Percentiles rank a stretch among this genome's conserved stretches.
Conservation (phyloP, 1,140 invertebrate species). For the Schlechtendalia chinensis region DNA sequence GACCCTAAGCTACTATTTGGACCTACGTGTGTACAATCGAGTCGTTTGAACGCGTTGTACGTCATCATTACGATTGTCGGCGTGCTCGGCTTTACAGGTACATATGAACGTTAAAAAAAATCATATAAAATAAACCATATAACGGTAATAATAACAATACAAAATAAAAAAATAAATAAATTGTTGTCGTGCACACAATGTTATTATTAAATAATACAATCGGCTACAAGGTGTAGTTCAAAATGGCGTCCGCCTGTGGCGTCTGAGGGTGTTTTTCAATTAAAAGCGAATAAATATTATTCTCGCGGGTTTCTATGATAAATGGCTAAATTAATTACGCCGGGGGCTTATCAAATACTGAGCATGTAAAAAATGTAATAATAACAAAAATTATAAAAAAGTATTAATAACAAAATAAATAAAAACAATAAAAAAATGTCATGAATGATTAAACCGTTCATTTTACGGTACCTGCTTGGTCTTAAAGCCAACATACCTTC, state of each 20-base stretch:
- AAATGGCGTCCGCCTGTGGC: constrained; percentile 19
- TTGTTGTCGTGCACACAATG: constrained; percentile 20
- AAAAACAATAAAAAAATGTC: too few species aligned
- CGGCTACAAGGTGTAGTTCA: constrained; percentile 30
- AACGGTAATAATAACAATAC: constrained; percentile 10
- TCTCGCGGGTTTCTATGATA: constrained; percentile 34
- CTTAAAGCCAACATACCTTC: constrained; percentile 48
- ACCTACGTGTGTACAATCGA: not conserved
- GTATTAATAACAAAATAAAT: not conserved
- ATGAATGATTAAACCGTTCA: constrained; percentile 30
- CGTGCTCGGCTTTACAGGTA: constrained; percentile 45
- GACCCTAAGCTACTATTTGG: constrained; percentile 12
- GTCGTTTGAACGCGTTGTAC: constrained; percentile 33
- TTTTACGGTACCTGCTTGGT: constrained; percentile 42
- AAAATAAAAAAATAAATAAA: constrained; percentile 4
- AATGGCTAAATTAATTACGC: constrained; percentile 34
- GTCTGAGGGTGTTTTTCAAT: constrained; percentile 31
- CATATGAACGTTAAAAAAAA: not conserved
- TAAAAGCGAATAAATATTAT: constrained; percentile 41
- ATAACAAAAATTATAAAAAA: too few species aligned
- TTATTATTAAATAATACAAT: constrained; percentile 23
- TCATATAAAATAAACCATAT: not conserved
- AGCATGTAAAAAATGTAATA: constrained; percentile 32
- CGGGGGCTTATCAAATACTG: constrained; percentile 23
- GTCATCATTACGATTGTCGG: not conserved